Base-by-base conservation (phyloP, 2,113 vertebrate genomes). In the Casuarius casuarius region DNA sequence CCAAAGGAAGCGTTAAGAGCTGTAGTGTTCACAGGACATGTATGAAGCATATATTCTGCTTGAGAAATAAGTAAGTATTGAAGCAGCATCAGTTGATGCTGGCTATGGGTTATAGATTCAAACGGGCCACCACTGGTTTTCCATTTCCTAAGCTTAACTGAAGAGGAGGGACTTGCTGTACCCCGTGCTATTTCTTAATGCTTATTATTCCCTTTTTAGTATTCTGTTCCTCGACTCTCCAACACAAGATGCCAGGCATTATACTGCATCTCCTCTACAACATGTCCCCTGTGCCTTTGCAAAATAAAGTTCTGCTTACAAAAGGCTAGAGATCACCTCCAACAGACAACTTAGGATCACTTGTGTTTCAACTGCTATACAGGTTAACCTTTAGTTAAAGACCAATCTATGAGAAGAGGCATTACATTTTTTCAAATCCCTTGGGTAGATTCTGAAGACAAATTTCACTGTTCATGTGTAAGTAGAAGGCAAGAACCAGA, bases 321-420 rank as follows among this genome's bases (percentile, higher is more conserved):
- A 89, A 92, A 86, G 63, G 51, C 31, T 93, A 54, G 94, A 87
- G 81, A 73, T 80, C 68, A 48, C 14, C 16, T 75, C 11, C 68
- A 51, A 54, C 7, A 73, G 40, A 65, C 2, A 16, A n/a, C 49
- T 49, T 5, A 1, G 38, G 22, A 84, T 68, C 93, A 92, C 42
- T 49, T 23, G 70, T 25, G 26, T 84, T 96, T 83, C 83, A 83
- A 16, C 63, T 63, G 16, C 76, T 77, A 9, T 13, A 25, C 42
- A 44, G 42, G 63, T 95, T 82, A 94, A 95, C 42, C 86, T 92
- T 90, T 40, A 78, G 46, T 68, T 89, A 72, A 75, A 96, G 67
- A 75, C 5, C 23, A 63, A 2, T 29, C 51, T 49, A 4, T 63
- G 18, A 89, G 44, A 90, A 84, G n/a, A 82, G 3, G 5, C 40